phyloP scores from a whole-genome alignment of 2,797 vertebrate genomes.

The Acipenser transmontanus region DNA sequence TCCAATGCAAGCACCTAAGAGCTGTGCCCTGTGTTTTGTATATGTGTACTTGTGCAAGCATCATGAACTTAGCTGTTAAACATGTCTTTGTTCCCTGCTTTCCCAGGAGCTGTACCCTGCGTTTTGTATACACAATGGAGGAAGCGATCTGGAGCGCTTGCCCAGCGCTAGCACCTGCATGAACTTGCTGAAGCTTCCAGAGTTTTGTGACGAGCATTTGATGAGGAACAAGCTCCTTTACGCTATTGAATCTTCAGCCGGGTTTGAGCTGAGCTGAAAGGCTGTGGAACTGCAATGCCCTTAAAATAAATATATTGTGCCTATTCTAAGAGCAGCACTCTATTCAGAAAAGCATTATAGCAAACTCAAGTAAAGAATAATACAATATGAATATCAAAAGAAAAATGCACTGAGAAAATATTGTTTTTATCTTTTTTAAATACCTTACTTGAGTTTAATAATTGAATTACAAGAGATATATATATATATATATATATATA shows the following conservation, averaged over 20 bases:
- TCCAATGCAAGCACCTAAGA: no score
- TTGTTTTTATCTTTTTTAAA: slow-evolving; percentile 19
- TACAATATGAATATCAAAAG: background rate
- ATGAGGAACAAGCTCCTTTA: slow-evolving; percentile 95
- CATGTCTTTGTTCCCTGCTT: no score
- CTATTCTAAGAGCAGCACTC: slow-evolving; percentile 39
- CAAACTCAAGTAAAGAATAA: background rate
- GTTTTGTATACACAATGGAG: slow-evolving; percentile 97
- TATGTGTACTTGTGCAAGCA: no score
- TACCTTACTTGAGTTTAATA: slow-evolving; percentile 18
- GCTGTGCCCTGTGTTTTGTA: no score
- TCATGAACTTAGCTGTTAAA: no score
- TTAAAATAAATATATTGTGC: slow-evolving; percentile 39
- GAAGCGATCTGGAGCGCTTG: slow-evolving; percentile 83
- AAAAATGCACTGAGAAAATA: background rate
- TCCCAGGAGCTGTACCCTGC: slow-evolving; percentile 90
- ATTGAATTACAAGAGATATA: no score
- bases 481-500: no score
- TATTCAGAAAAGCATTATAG: background rate
- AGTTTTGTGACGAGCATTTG: slow-evolving; percentile 84
- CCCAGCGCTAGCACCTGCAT: slow-evolving; percentile 98
- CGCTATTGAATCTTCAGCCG: slow-evolving; percentile 92
- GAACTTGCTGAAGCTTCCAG: slow-evolving; percentile 96
- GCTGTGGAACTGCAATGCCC: background rate
- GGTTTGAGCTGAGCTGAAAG: slow-evolving; percentile 93